Base-by-base conservation (phyloP, 1,140 invertebrate species). In the Drosophila tristis region DNA sequence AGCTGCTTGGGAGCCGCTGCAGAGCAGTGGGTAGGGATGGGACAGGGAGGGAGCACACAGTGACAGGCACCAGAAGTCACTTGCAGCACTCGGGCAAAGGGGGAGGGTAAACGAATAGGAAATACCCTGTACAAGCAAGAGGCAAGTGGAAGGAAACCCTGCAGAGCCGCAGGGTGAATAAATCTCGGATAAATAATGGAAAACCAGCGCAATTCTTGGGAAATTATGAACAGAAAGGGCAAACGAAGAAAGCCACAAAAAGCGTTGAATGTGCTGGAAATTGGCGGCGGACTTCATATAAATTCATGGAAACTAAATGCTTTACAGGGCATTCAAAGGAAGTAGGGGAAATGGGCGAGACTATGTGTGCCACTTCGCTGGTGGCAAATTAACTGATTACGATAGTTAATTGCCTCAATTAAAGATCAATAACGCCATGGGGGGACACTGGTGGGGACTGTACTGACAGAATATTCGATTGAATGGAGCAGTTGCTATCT, bases 401-500 rank as follows among this genome's bases (percentile, higher is more conserved):
- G 67, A 60, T 80, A 77, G 77, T 81, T 72, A 81, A 81, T 80
- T 70, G 66, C 58, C 80, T 77, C 77, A 75, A 81, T 80, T 71
- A 77, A 81, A 81, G 54, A 81, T 77, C 78, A 66, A 80, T 77
- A 72, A 81, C 73, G 66, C 55, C 54, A 26, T 58, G 51, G 76
- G 50, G 51, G n/a, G 76, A 75, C 62, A 75, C 49, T 42, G 29
- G 42, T 13, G 29, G 8, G 15, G 26, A n/a, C 25, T 31, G 4
- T 47, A 43, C 44, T 66, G 64, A 44, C 35, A 65, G 35, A 64
- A 43, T 65, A 31, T 25, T 15, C 2, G 16, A 39, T 31, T 29
- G 9, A 43, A 13, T 23, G 49, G 16, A 11, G 31, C 26, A 26
- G 7, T 2, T 2, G 1, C 20, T 20, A 20, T 20, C 20, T 20